phyloP scores from a whole-genome alignment of 2,888 invertebrate genomes.

The Daptonema setosum region DNA sequence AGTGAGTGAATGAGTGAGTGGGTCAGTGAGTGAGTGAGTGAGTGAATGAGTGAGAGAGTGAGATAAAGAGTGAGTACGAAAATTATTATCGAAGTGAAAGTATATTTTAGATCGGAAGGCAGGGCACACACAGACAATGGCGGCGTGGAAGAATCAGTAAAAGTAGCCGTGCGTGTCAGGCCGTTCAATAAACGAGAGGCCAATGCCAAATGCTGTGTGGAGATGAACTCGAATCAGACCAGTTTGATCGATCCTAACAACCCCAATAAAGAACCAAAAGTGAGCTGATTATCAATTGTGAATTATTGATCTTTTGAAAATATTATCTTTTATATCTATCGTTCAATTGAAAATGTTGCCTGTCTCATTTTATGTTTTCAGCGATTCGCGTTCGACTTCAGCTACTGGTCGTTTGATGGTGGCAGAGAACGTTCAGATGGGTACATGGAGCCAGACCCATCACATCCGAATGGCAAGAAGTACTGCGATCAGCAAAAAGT shows the following conservation, averaged over 20 bases:
- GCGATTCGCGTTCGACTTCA: conserved; percentile 33
- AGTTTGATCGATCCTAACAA: conserved; percentile 28
- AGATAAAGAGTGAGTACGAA: too few relatives aligned
- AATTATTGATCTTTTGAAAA: too few relatives aligned
- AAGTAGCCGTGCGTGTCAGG: conserved; percentile 34
- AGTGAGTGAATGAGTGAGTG: too few relatives aligned
- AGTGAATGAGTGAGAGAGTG: too few relatives aligned
- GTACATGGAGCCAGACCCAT: conserved; percentile 28
- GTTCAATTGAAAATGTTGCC: too few relatives aligned
- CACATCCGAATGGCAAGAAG: conserved; percentile 28
- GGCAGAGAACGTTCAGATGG: conserved; percentile 29
- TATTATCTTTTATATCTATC: too few relatives aligned
- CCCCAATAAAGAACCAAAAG: conserved; percentile 23
- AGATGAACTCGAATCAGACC: conserved; percentile 31
- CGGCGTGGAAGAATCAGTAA: conserved; percentile 28
- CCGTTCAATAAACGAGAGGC: conserved; percentile 35
- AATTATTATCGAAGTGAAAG: too few relatives aligned
- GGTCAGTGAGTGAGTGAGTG: too few relatives aligned
- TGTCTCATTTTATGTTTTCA: too few relatives aligned
- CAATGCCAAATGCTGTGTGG: conserved; percentile 28
- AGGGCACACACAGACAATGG: not conserved
- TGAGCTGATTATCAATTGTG: not conserved
- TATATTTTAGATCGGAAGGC: not conserved
- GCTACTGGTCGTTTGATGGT: conserved; percentile 37
- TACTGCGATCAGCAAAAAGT: conserved; percentile 34